A percentile compares a stretch with the other conserved stretches of the same genome.
These are phyloP conservation scores for Hexactinellida sp. DNA, from an alignment of 37 sponge, comb jelly and placozoan genomes.

Conservation along the genomic window DNA sequence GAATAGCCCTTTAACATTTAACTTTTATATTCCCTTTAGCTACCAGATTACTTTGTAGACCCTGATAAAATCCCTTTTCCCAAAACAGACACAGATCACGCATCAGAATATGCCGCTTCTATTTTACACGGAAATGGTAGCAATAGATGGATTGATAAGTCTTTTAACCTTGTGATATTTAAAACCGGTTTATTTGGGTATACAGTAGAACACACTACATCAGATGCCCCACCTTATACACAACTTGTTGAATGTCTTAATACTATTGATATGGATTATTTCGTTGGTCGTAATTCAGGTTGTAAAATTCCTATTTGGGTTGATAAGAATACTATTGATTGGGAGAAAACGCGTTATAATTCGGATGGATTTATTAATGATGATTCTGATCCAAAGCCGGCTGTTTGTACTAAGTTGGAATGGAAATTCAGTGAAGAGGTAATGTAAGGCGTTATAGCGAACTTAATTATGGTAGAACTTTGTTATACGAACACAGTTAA, in stretches of 20 bases:
- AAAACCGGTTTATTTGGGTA: conserved; percentile 34
- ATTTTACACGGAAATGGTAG: conserved; percentile 70
- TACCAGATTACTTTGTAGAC: neutral
- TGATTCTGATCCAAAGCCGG: neutral
- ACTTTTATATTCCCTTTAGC: neutral
- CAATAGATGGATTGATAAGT: conserved; percentile 85
- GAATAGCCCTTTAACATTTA: too few species aligned
- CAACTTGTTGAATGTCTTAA: neutral
- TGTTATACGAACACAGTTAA: too few species aligned
- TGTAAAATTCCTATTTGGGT: neutral
- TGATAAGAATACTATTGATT: neutral
- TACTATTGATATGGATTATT: neutral
- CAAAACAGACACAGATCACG: neutral
- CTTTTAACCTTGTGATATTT: conserved; percentile 39
- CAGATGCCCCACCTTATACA: neutral
- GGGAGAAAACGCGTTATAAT: neutral
- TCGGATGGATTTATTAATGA: neutral
- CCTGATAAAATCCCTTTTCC: neutral
- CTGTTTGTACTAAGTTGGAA: neutral
- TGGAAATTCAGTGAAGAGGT: neutral
- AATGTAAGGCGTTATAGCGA: neutral
- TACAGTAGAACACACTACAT: neutral
- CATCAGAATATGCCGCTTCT: conserved; percentile 26
- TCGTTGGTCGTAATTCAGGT: neutral
- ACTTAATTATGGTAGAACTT: too few species aligned